Base-by-base conservation (phyloP, 2,888 invertebrate genomes). In the Lasioglossum zephyrum region DNA sequence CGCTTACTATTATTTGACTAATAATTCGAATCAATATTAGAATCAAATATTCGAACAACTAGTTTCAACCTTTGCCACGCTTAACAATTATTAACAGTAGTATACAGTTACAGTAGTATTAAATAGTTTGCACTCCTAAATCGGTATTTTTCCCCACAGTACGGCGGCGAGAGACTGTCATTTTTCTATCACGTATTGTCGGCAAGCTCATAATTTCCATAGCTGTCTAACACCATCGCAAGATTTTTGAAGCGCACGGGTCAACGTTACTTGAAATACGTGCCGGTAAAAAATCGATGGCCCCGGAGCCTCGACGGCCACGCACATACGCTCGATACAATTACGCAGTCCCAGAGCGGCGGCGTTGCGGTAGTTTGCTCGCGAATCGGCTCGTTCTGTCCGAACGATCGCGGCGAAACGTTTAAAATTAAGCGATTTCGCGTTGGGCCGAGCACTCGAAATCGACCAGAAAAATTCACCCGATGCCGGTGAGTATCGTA, bases 321-420 rank as follows among this genome's bases (percentile, higher is more conserved):
- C 66, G 66, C 66, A 36, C 31, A 36, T 60, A 31, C 66, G 31
- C 66, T 66, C 31, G 36, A 66, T 66, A 66, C 66, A 36, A 66
- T 66, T 66, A 60, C 60, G 60, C 60, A 66, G 66, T 66, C 66
- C 66, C 66, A 31, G 66, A 66, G 66, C 66, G 31, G 66, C 36
- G 66, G 66, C 66, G 66, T 31, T 66, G 66, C 60, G 60, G 60
- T 60, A 60, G 60, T 60, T 60, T 60, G 26, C 26, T 26, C 60
- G 26, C 60, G 60, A 26, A 60, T 60, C 60, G 26, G 26, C 60
- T 60, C 60, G 60, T 26, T 60, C 60, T 60, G 60, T 60, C 26
- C 26, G 60, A 60, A 60, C 60, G 60, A 36, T 31, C 31, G 18
- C 66, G 66, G 18, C 31, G 66, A 31, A 66, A 16, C 36, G 66